phyloP scores from a whole-genome alignment of 2,888 invertebrate species.

The Rambutsinella grinnellia region DNA sequence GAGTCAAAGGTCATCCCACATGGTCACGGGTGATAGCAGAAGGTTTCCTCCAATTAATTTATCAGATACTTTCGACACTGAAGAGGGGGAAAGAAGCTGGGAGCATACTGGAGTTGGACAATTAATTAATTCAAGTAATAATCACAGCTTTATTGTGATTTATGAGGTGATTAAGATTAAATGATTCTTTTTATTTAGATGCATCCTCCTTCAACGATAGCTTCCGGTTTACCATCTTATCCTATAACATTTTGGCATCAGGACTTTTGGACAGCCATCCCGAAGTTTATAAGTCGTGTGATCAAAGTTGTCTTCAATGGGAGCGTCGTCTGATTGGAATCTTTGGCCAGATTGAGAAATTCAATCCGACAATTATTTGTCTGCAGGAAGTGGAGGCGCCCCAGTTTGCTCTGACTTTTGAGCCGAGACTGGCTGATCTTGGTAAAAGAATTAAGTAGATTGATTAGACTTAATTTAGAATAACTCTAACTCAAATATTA shows the following conservation, averaged over 20 bases:
- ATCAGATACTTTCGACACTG: too few species aligned
- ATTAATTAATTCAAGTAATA: conserved; percentile 30
- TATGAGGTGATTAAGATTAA: not conserved
- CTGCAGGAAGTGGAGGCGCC: conserved; percentile 91
- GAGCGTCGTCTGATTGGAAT: conserved; percentile 75
- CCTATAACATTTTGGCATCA: conserved; percentile 92
- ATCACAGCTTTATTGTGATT: not conserved
- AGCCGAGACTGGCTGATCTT: conserved; percentile 69
- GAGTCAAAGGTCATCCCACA: too few species aligned
- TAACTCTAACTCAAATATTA: not conserved
- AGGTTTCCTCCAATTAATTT: too few species aligned
- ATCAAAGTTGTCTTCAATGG: conserved; percentile 78
- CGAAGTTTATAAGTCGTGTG: conserved; percentile 78
- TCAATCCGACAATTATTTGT: conserved; percentile 80
- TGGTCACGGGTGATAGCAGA: too few species aligned
- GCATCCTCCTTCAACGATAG: conserved; percentile 46
- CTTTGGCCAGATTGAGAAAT: conserved; percentile 73
- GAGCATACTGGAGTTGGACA: conserved; percentile 56
- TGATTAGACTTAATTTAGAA: not conserved
- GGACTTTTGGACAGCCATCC: conserved; percentile 80
- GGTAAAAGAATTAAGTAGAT: conserved; percentile 68
- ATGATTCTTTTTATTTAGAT: not conserved
- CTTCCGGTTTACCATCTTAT: conserved; percentile 77
- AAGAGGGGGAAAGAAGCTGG: conserved; percentile 52
- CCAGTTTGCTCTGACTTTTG: conserved; percentile 78